Base-by-base conservation (phyloP, 23 tunicate genomes). In the Aplidium turbinatum region DNA sequence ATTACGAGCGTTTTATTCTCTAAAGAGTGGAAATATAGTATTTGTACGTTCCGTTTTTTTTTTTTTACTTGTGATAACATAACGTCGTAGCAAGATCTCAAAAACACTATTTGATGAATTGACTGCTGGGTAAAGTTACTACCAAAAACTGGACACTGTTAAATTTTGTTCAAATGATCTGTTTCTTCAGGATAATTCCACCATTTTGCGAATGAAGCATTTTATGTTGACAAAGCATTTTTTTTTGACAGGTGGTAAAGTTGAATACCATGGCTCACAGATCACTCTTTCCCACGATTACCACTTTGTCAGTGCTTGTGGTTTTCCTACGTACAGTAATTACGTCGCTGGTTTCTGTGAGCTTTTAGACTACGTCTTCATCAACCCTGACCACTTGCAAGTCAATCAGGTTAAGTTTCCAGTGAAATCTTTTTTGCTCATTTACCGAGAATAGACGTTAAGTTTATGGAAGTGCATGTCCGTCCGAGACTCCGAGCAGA, bases 361-460 rank as follows among this genome's bases (percentile, higher is more conserved):
- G 0, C 74, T 83, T 66, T 35, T 95, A 24, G 99, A 95, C 58
- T 84, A 88, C 45, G 89, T 95, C 38, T 80, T 83, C 56, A 53
- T 95, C 30, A 56, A 84, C 33, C 63, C 75, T 1, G 35, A 78
- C 3, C n/a, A 35, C 18, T 46, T 91, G 19, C 31, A 73, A 32
- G 78, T 91, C 0, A 64, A 79, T 13, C 63, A 78, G 77, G 97
- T 89, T n/a, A n/a, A n/a, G n/a, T n/a, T n/a, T n/a, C n/a, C n/a
- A n/a, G n/a, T n/a, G n/a, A n/a, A n/a, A n/a, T n/a, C n/a, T n/a
- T n/a, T n/a, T n/a, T n/a, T n/a, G n/a, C n/a, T n/a, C n/a, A n/a
- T n/a, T n/a, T n/a, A n/a, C n/a, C n/a, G n/a, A n/a, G n/a, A n/a
- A n/a, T n/a, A n/a, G n/a, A n/a, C n/a, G n/a, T n/a, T n/a, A n/a